Base-by-base conservation (phyloP, 2,888 invertebrate species). In the Lapara coniferarum region DNA sequence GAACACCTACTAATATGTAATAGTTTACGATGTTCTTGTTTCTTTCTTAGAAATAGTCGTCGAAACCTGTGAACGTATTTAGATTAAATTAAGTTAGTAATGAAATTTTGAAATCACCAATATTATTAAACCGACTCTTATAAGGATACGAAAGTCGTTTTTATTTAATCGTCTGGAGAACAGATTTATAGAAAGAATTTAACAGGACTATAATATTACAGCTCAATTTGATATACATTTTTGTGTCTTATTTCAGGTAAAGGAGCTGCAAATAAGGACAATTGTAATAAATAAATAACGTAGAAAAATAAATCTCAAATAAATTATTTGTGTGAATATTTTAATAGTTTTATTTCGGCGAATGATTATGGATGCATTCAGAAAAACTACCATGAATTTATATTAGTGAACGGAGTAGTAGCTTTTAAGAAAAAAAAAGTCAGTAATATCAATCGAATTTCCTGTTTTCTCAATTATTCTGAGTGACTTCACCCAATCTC, bases 361-460 rank as follows among this genome's bases (percentile, higher is more conserved):
- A 16, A 37, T 37, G 5, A 37, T 37, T 72, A 70, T 66, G 51
- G 79, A 69, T 80, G 86, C 88, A 84, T 88, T 86, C 86, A 81
- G 6, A 74, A 70, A 80, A 79, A 5, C 81, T 82, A 83, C 82
- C 77, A 81, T 63, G 1, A 25, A 72, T 1, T 13, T 68, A 44
- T 49, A 13, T 52, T 14, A 53, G 72, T 70, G 86, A 88, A 89
- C 87, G 87, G 82, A 77, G 69, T 82, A 72, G 86, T 88, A 89
- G 85, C 73, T 85, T 85, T 78, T 55, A 16, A 63, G 70, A 77
- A 78, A 81, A 79, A 78, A 77, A 73, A 74, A 66, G 16, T 16
- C 52, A 68, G 70, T 66, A 69, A 67, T 75, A 75, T 73, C 80
- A 82, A 84, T 81, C 74, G 79, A 81, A 78, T 76, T 79, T 81